phyloP scores from a whole-genome alignment of 1,140 invertebrate species.

The Triops cancriformis region DNA sequence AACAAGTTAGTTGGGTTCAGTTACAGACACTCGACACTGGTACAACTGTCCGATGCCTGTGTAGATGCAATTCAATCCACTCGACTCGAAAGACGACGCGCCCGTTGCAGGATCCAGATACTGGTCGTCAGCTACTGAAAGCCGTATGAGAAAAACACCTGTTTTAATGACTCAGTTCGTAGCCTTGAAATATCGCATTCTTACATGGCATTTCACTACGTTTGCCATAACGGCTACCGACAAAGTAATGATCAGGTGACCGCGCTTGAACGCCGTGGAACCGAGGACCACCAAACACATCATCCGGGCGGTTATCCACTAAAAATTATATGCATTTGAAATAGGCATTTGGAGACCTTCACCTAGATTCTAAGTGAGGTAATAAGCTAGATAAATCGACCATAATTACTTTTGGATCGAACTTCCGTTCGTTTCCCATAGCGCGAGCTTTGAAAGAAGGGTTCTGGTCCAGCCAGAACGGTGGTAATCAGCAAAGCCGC shows the following conservation, averaged over 20 bases:
- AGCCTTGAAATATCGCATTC: background rate
- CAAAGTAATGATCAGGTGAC: constrained; percentile 23
- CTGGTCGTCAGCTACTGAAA: background rate
- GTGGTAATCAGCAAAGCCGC: constrained; percentile 20
- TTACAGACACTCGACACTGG: constrained; percentile 9
- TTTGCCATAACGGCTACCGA: constrained; percentile 25
- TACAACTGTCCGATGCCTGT: constrained; percentile 8
- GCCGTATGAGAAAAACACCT: background rate
- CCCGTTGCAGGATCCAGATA: background rate
- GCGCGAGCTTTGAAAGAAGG: constrained; percentile 21
- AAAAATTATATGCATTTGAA: background rate
- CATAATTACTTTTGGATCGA: constrained; percentile 15
- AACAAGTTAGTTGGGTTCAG: background rate
- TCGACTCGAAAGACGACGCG: background rate
- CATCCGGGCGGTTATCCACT: constrained; percentile 22
- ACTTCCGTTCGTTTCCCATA: constrained; percentile 25
- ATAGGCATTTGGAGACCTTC: background rate
- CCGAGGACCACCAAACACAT: constrained; percentile 25
- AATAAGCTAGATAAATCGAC: background rate
- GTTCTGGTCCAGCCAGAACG: constrained; percentile 17
- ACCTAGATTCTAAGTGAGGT: background rate
- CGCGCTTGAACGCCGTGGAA: constrained; percentile 21
- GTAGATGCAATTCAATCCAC: constrained; percentile 1
- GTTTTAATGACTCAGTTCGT: background rate
- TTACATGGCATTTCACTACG: constrained; percentile 26